Evolutionary conservation across 2,888 invertebrate species (phyloP), one percentile per base, ranked within the genome.

Genomic region (Endomychus coccineus): DNA sequence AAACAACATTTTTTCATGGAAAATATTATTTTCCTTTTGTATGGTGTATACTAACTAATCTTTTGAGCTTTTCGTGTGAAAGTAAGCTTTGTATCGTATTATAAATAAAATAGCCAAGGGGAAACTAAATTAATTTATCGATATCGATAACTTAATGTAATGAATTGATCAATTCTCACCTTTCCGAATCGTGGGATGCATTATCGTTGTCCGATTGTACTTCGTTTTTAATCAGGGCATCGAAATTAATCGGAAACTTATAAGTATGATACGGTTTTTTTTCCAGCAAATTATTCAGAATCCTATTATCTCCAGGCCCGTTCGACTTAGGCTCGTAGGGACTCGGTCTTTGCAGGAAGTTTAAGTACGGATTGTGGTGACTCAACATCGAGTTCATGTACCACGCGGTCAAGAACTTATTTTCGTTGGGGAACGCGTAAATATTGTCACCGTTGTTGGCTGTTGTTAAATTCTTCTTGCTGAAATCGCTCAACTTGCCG

Each of bases 381-480:
- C 43, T 45, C 7, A 66, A 47, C 33, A 67, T 51, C 6, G 64
- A 59, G 46, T 65, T 68, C 64, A 69, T 64, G 51, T 69, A 69
- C 63, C 69, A 64, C 1, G 66, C 64, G 9, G 67, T 63, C 39
- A 69, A 47, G 39, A 69, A 64, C 48, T 68, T 68, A 40, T 64
- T 66, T 44, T 69, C 68, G 29, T 63, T 59, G 34, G 68, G 50
- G 46, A 61, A 62, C 29, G 68, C 61, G 54, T 67, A 61, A 10
- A 63, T 59, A 47, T 64, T 64, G 19, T 67, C 55, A 39, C 62
- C 62, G 19, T 63, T 62, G 16, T 54, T 49, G 17, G 56, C 44
- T 6, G 52, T 44, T 11, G 34, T 21, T 12, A 54, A 42, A 27
- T 55, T 54, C 40, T 56, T 54, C 22, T 49, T 51, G 24, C 48